Evolutionary conservation across 1,140 invertebrate genomes (phyloP).

Genomic region (Samia ricini): DNA sequence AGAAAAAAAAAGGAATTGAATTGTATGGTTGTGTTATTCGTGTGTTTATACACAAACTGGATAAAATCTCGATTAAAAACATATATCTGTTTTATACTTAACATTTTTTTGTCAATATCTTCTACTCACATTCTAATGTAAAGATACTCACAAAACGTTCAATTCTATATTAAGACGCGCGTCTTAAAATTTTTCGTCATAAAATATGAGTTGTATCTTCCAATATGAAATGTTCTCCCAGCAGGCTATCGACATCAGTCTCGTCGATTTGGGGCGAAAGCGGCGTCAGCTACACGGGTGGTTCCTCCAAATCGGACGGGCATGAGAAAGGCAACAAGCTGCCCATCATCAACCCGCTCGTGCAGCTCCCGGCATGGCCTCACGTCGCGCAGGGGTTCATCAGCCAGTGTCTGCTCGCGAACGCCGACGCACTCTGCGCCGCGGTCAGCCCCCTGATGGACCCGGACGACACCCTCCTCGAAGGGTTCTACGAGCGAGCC

Average conservation of each 20-base stretch:
- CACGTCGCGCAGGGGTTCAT: slow-evolving; percentile 79
- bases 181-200: no score
- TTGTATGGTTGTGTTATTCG: no score
- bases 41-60: no score
- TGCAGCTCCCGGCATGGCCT: slow-evolving; percentile 91
- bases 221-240: slow-evolving; percentile 2
- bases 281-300: slow-evolving; percentile 28
- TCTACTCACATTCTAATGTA: no score
- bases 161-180: no score
- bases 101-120: no score
- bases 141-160: no score
- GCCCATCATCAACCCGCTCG: slow-evolving; percentile 94
- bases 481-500: slow-evolving; percentile 95
- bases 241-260: slow-evolving; percentile 73
- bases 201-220: no score
- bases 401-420: slow-evolving; percentile 89
- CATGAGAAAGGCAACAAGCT: slow-evolving; percentile 82
- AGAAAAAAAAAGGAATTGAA: no score
- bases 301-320: slow-evolving; percentile 48
- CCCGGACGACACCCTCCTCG: slow-evolving; percentile 91
- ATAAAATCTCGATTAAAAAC: no score
- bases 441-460: slow-evolving; percentile 96
- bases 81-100: no score
- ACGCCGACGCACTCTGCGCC: slow-evolving; percentile 97
- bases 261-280: slow-evolving; percentile 77